These are phyloP conservation scores for Philopedon plagiatum DNA, from an alignment of 2,888 invertebrate species.

Conservation along the genomic window DNA sequence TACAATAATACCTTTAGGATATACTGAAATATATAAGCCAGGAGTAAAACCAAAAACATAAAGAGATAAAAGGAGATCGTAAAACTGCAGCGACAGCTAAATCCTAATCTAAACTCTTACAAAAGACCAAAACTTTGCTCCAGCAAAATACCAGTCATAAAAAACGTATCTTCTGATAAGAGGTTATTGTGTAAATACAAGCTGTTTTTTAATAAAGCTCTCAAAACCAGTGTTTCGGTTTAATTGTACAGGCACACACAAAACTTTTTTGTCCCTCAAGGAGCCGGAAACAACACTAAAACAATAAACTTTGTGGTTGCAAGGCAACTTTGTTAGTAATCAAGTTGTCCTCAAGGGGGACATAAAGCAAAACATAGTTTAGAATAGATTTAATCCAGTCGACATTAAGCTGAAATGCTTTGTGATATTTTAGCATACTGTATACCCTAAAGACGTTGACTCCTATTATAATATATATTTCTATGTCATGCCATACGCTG, in stretches of 20 bases:
- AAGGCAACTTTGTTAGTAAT: slow-evolving; percentile 25
- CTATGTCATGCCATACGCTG: not conserved
- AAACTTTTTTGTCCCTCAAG: slow-evolving; percentile 16
- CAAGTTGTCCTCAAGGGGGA: slow-evolving; percentile 34
- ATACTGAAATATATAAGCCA: not conserved
- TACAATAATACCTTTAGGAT: not conserved
- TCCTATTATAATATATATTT: slow-evolving; percentile 12
- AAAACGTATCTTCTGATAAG: not conserved
- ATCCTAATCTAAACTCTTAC: not conserved
- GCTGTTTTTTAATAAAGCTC: not conserved
- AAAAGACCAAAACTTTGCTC: not conserved
- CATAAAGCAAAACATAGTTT: slow-evolving; percentile 47
- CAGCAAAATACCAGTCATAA: not conserved
- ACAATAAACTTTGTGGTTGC: slow-evolving; percentile 34
- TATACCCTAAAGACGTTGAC: slow-evolving; percentile 32
- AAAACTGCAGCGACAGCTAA: not conserved
- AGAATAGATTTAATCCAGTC: slow-evolving; percentile 40
- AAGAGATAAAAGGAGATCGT: not conserved
- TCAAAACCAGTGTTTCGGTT: not conserved
- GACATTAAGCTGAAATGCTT: slow-evolving; percentile 29
- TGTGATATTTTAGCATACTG: slow-evolving; percentile 31
- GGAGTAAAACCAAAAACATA: not conserved
- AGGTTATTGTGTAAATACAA: not conserved
- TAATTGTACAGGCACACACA: slow-evolving; percentile 8
- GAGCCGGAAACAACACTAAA: slow-evolving; percentile 27